Percentiles rank a stretch among this genome's conserved stretches.
phyloP scores from a whole-genome alignment of 1,140 invertebrate species.

The Anagrus nilaparvatae region DNA sequence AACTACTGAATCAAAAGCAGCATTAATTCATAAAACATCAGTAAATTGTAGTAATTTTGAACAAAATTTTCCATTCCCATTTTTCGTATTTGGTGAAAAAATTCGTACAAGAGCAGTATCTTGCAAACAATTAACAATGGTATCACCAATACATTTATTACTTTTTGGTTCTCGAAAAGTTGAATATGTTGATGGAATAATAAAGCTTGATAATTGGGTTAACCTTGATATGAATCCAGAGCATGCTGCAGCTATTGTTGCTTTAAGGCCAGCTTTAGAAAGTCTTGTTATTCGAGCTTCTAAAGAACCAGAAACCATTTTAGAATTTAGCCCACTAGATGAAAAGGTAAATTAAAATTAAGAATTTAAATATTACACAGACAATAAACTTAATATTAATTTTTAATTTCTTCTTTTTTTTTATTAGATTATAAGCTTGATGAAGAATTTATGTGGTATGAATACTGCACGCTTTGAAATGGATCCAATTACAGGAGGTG shows the following conservation, averaged over 20 bases:
- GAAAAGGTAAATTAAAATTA: slow-evolving; percentile 39
- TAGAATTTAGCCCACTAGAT: slow-evolving; percentile 45
- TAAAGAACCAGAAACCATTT: slow-evolving; percentile 61
- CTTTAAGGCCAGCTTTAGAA: slow-evolving; percentile 80
- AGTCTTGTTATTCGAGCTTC: slow-evolving; percentile 68
- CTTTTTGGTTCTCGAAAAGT: slow-evolving; percentile 86
- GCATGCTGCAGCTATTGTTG: slow-evolving; percentile 69
- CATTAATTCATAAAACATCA: slow-evolving; percentile 92
- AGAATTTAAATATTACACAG: not conserved
- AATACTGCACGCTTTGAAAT: slow-evolving; percentile 62
- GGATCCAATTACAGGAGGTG: slow-evolving; percentile 39
- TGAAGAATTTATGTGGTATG: slow-evolving; percentile 59
- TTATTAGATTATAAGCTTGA: slow-evolving; percentile 51
- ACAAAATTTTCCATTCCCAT: slow-evolving; percentile 81
- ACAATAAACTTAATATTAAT: slow-evolving; percentile 13
- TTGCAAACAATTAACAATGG: slow-evolving; percentile 96
- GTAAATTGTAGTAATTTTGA: slow-evolving; percentile 86
- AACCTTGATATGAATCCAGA: slow-evolving; percentile 76
- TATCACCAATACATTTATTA: slow-evolving; percentile 85
- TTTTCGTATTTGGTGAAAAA: slow-evolving; percentile 98
- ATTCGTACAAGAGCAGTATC: slow-evolving; percentile 92
- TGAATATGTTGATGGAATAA: slow-evolving; percentile 58
- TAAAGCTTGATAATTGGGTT: slow-evolving; percentile 85
- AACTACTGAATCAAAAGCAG: slow-evolving; percentile 89
- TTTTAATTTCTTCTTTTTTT: slow-evolving; percentile 18